Conservation (phyloP, 2,888 invertebrate genomes). For the Bedellia somnulentella region DNA sequence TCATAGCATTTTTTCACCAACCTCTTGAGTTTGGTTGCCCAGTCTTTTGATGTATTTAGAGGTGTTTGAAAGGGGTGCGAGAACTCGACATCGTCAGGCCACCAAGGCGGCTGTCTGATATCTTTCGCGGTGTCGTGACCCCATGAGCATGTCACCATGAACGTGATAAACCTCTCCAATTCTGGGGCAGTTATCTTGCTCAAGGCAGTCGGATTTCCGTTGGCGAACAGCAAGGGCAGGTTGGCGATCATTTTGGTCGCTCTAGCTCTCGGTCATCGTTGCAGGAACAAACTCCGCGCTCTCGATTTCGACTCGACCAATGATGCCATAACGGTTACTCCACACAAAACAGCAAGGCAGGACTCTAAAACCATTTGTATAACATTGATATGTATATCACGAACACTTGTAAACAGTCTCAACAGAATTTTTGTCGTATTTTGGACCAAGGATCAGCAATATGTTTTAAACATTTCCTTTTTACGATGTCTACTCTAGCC, state of each 20-base stretch:
- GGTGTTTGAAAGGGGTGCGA: slow-evolving; percentile 66
- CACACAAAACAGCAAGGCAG: slow-evolving; percentile 21
- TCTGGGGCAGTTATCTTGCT: slow-evolving; percentile 64
- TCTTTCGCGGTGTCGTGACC: slow-evolving; percentile 63
- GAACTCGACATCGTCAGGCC: slow-evolving; percentile 68
- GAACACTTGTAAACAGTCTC: slow-evolving; percentile 1
- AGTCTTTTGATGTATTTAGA: slow-evolving; percentile 37
- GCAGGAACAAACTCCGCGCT: slow-evolving; percentile 33
- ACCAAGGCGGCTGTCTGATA: slow-evolving; percentile 69
- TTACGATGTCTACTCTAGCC: no score
- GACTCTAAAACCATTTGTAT: slow-evolving; percentile 17
- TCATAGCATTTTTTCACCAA: slow-evolving; percentile 71
- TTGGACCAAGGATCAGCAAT: no score
- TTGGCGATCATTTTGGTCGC: slow-evolving; percentile 68
- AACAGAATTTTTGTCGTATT: no score
- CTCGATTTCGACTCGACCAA: slow-evolving; percentile 31
- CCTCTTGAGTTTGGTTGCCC: slow-evolving; percentile 65
- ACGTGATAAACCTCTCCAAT: slow-evolving; percentile 71
- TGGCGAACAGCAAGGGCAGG: slow-evolving; percentile 70
- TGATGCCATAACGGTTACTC: slow-evolving; percentile 34
- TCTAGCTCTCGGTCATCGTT: slow-evolving; percentile 47
- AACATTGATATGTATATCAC: slow-evolving; percentile 14
- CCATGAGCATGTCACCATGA: slow-evolving; percentile 76
- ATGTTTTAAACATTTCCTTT: no score
- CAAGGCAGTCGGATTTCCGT: slow-evolving; percentile 70